phyloP scores from a whole-genome alignment of 2,797 vertebrate species.

The Peromyscus melanophrys region DNA sequence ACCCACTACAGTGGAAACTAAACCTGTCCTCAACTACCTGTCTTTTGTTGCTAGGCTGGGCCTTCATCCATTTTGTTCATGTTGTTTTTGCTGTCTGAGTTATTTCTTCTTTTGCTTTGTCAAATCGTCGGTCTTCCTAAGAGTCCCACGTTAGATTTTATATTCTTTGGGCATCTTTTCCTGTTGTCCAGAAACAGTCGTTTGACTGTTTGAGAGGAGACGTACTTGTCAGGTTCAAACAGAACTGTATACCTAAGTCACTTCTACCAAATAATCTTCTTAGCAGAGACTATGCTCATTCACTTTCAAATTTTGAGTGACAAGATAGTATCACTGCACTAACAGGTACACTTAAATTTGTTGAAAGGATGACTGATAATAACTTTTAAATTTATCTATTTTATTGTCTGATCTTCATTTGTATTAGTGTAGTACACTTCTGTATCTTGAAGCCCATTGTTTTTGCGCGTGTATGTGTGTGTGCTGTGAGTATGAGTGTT shows the following conservation, averaged over 20 bases:
- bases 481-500: neutral
- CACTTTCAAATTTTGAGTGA: neutral
- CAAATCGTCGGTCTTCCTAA: neutral
- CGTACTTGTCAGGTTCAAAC: slow-evolving; percentile 5
- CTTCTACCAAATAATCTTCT: neutral
- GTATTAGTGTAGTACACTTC: neutral
- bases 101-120: slow-evolving; percentile 24
- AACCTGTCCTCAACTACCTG: neutral
- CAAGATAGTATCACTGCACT: slow-evolving; percentile 19
- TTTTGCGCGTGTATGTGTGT: neutral
- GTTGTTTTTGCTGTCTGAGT: neutral
- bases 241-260: neutral
- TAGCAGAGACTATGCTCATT: neutral
- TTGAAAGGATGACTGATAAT: slow-evolving; percentile 47
- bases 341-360: neutral
- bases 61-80: slow-evolving; percentile 35
- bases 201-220: slow-evolving; percentile 19
- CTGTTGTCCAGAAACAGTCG: neutral
- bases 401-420: neutral
- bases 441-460: neutral
- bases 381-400: slow-evolving; percentile 6
- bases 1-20: neutral
- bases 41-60: neutral
- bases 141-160: slow-evolving; percentile 51
- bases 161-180: slow-evolving; percentile 36